Conservation (phyloP, 30 jellyfish, hydroid and myxozoan species). For the Turritopsis dohrnii region DNA sequence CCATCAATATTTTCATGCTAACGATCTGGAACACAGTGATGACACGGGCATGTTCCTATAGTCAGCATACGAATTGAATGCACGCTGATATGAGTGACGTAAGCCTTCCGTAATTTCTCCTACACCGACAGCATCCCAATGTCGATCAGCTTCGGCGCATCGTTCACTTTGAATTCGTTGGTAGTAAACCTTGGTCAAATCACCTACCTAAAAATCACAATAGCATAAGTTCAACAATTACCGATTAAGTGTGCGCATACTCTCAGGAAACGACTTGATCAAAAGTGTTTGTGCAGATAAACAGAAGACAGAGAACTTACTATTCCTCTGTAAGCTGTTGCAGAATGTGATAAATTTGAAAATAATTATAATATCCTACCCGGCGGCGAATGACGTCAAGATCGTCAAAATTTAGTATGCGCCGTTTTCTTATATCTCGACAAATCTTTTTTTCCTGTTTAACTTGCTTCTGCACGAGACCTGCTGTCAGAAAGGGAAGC, state of each 20-base stretch:
- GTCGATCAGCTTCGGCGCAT: conserved; percentile 45
- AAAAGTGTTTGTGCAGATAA: too few relatives aligned
- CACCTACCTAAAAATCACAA: conserved; percentile 30
- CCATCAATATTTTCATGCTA: background rate
- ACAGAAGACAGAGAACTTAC: too few relatives aligned
- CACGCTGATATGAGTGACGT: conserved; percentile 29
- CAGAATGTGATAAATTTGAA: too few relatives aligned
- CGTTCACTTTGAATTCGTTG: conserved; percentile 29
- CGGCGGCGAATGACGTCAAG: conserved; percentile 36
- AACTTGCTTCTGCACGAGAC: conserved; percentile 10
- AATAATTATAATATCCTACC: conserved; percentile 18
- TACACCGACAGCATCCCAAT: conserved; percentile 38
- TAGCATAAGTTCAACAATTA: too few relatives aligned
- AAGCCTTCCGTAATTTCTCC: conserved; percentile 30
- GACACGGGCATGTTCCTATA: conserved; percentile 39
- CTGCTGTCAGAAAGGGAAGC: conserved; percentile 32
- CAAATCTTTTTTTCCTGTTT: conserved; percentile 5
- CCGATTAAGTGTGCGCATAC: too few relatives aligned
- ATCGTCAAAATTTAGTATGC: conserved; percentile 41
- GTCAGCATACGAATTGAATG: conserved; percentile 42
- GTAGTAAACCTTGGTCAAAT: conserved; percentile 36
- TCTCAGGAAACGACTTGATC: too few relatives aligned
- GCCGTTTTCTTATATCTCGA: conserved; percentile 1
- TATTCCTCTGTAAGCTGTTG: too few relatives aligned
- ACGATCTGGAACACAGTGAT: conserved; percentile 39